Conservation (phyloP, 1,140 invertebrate genomes). For the Psix sp. region DNA sequence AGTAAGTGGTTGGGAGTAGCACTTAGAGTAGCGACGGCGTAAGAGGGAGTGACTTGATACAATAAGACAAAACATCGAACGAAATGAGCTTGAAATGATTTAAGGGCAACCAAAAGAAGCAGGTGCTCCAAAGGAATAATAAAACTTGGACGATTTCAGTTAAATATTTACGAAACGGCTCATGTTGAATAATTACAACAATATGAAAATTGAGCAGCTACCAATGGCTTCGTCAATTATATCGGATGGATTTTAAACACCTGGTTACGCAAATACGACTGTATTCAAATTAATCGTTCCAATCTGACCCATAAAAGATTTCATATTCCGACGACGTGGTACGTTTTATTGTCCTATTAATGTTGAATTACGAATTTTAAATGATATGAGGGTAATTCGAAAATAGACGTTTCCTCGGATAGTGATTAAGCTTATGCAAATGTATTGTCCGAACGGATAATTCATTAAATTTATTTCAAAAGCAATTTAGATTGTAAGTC, state of each 20-base stretch:
- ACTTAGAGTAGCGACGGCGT: slow-evolving; percentile 10
- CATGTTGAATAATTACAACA: slow-evolving; percentile 26
- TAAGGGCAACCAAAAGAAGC: slow-evolving; percentile 31
- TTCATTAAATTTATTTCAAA: too few relatives aligned
- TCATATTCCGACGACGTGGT: too few relatives aligned
- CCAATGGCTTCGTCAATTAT: slow-evolving; percentile 9
- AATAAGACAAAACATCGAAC: slow-evolving; percentile 37
- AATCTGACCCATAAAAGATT: background rate
- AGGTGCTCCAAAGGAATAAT: slow-evolving; percentile 28
- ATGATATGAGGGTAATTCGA: too few relatives aligned
- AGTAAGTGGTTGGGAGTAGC: slow-evolving; percentile 40
- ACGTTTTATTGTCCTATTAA: too few relatives aligned
- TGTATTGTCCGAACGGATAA: too few relatives aligned
- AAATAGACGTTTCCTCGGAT: too few relatives aligned
- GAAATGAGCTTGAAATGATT: slow-evolving; percentile 55
- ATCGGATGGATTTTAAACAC: background rate
- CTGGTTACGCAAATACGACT: background rate
- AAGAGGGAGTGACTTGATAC: slow-evolving; percentile 54
- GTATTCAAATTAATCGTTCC: slow-evolving; percentile 10
- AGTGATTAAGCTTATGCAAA: too few relatives aligned
- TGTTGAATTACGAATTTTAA: too few relatives aligned
- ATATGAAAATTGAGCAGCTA: slow-evolving; percentile 10
- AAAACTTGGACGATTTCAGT: slow-evolving; percentile 35
- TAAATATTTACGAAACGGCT: slow-evolving; percentile 21
- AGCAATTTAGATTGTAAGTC: slow-evolving; percentile 8